These are phyloP conservation scores for Zelostemma sp. DNA, from an alignment of 1,140 invertebrate genomes.

Conservation along the genomic window DNA sequence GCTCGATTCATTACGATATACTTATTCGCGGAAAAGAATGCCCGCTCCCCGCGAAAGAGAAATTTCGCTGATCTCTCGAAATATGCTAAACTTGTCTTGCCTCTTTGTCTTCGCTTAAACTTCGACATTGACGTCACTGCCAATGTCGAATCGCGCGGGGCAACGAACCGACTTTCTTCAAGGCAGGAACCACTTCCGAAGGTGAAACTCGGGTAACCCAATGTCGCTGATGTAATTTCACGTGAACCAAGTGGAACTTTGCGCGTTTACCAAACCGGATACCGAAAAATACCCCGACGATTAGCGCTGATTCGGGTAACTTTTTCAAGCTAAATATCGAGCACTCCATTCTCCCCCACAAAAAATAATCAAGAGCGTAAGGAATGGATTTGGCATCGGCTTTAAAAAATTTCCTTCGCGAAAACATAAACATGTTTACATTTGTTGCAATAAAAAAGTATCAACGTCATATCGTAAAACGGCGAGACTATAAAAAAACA, in stretches of 20 bases:
- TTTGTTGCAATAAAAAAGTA: no score
- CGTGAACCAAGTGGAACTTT: constrained; percentile 28
- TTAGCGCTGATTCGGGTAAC: constrained; percentile 12
- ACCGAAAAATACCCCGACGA: constrained; percentile 14
- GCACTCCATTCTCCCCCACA: neutral
- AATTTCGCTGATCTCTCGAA: constrained; percentile 1
- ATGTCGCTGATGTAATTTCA: constrained; percentile 51
- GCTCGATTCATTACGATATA: neutral
- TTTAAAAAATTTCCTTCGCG: no score
- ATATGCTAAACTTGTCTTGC: neutral
- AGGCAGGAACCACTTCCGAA: constrained; percentile 40
- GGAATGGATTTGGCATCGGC: no score
- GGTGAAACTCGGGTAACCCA: constrained; percentile 42
- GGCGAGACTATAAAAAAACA: no score
- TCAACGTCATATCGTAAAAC: no score
- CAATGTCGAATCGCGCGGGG: constrained; percentile 45
- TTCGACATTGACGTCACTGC: constrained; percentile 46
- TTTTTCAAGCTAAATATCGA: neutral
- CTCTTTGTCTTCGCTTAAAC: constrained; percentile 33
- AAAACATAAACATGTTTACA: no score
- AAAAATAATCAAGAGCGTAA: no score
- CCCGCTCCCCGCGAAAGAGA: neutral
- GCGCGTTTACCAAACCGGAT: constrained; percentile 15
- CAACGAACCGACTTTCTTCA: constrained; percentile 47
- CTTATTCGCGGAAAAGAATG: neutral